Base-by-base conservation (phyloP, 2,113 vertebrate genomes). In the Myodes glareolus region DNA sequence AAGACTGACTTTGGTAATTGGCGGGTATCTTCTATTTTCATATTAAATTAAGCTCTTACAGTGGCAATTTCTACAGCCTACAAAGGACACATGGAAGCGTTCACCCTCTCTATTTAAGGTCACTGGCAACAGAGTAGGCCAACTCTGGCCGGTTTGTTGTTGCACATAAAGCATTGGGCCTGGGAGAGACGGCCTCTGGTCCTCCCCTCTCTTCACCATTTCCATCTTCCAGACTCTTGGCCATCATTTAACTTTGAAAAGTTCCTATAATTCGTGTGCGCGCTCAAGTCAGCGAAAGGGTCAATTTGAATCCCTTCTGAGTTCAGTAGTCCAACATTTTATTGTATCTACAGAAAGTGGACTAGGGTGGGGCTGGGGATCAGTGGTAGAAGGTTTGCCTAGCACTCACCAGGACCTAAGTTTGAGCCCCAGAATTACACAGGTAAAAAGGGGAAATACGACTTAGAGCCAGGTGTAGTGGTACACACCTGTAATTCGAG, bases 1-100 rank as follows among this genome's bases (percentile, higher is more conserved):
- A 91, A 85, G 68, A 42, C 55, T 19, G n/a, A 80, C 58, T 80
- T 19, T 13, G 52, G n/a, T 90, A 65, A 78, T 76, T 45, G 13
- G 55, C 65, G 25, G 39, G 13, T 77, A 42, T 65, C 50, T 90
- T 94, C 58, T 70, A 76, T 95, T 94, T 93, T 68, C 10, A 58
- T 73, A 68, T 17, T 65, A 72, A 70, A 61, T 65, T 92, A 5
- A 72, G 23, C 36, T 72, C 70, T 72, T 72, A 33, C 80, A 21
- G 16, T 10, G 17, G 67, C 16, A 39, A 84, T n/a, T 67, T 77
- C 81, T 90, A 42, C 39, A 17, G 36, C 42, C 55, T 11, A 33
- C 3, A 42, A 23, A 77, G 81, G 63, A 81, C 9, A 39, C 47
- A 4, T 2, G 2, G 7, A n/a, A n/a, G n/a, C 21, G 36, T 52